Conservation (phyloP, 2,113 vertebrate genomes). For the Phaethon lepturus region DNA sequence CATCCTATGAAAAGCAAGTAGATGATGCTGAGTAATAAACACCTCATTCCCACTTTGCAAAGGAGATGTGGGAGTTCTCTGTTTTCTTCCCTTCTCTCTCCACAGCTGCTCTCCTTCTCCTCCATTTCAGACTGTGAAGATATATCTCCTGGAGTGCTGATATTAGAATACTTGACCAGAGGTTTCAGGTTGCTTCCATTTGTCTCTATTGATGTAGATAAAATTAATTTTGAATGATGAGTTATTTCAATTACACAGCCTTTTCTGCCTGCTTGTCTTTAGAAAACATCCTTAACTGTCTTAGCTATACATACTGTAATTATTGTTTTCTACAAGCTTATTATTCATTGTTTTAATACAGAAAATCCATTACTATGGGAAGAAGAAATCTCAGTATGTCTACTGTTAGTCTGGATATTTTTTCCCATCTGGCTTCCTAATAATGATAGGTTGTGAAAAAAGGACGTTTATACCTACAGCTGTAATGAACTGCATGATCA, state of each 20-base stretch:
- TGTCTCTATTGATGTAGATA: not conserved
- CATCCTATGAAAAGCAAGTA: not conserved
- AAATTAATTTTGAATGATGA: slow-evolving; percentile 35
- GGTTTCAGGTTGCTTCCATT: slow-evolving; percentile 44
- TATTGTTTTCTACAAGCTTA: not conserved
- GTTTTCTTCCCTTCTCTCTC: not conserved
- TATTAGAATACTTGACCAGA: not conserved
- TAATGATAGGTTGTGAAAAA: not conserved
- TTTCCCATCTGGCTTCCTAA: not conserved
- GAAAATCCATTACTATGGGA: not conserved
- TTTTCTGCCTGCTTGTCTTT: not conserved
- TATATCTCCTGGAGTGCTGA: not conserved
- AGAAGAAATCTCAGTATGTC: not conserved
- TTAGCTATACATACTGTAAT: not conserved
- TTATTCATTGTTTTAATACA: not conserved
- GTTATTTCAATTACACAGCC: not conserved
- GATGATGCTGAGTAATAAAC: slow-evolving; percentile 21
- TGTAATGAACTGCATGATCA: slow-evolving; percentile 2
- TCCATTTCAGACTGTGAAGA: not conserved
- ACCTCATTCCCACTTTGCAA: not conserved
- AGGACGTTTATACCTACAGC: slow-evolving; percentile 1
- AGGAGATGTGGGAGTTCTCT: slow-evolving; percentile 25
- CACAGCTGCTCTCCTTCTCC: slow-evolving; percentile 8
- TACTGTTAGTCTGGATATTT: not conserved
- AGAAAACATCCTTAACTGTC: not conserved